Base-by-base conservation (phyloP, 2,888 invertebrate species). In the Fissipunctia ypsillon region DNA sequence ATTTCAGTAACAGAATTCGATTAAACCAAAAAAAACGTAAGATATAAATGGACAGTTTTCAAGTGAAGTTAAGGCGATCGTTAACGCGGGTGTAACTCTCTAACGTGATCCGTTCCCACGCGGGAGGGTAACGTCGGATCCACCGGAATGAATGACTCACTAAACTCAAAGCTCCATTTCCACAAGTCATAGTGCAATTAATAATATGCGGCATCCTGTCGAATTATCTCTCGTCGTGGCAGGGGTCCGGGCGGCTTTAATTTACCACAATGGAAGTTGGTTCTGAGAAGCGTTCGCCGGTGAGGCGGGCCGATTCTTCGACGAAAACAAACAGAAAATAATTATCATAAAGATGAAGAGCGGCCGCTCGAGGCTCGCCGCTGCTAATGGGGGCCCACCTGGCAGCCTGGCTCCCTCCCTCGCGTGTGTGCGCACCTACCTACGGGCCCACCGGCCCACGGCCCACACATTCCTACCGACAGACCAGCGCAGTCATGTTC, bases 111-210 rank as follows among this genome's bases (percentile, higher is more conserved):
- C 89, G 94, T 95, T 95, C 96, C 95, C 96, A 96, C 96, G 96
- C 93, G 91, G 81, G 87, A 90, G 88, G 89, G 90, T 89, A 89
- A 89, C 91, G 90, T 90, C 91, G 90, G 90, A 87, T 90, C 92
- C 90, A 86, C 90, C 93, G 91, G 94, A 95, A 94, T 95, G 94
- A 95, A 96, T 96, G 96, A 96, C 95, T 96, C 95, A 96, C 95
- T 95, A 94, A 95, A 94, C 94, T 94, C 91, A 83, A 93, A 95
- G 93, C 94, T 94, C 93, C 94, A 94, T 96, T 96, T 96, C 96
- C 95, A 96, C 96, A 96, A 96, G 96, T 96, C 96, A 96, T 96
- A 96, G 96, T 96, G 95, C 96, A 96, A 96, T 96, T 96, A 96
- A 96, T 96, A 96, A 96, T 96, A 95, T 95, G 95, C 95, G 96